Percentiles rank a stretch among this genome's conserved stretches.
phyloP scores from a whole-genome alignment of 92 coral and sea anemone genomes.

The Zoanthus gigantus region DNA sequence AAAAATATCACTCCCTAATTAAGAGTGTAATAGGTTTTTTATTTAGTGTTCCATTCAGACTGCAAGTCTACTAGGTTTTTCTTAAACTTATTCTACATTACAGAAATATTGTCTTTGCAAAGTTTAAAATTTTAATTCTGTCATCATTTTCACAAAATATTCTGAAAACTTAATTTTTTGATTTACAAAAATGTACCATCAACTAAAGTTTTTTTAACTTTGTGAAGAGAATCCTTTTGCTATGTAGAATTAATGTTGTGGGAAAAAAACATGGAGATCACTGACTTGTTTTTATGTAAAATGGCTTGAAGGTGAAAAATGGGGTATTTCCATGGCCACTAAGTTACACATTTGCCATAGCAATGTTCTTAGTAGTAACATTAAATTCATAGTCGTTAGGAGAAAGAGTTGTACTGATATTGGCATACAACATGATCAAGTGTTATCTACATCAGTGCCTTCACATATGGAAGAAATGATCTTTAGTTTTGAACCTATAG shows the following conservation, averaged over 20 bases:
- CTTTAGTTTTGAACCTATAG: conserved; percentile 1
- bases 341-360: not conserved
- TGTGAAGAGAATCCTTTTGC: conserved; percentile 12
- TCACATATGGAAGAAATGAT: not conserved
- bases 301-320: not conserved
- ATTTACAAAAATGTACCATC: conserved; percentile 9
- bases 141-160: conserved; percentile 1
- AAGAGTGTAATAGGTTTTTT: conserved; percentile 8
- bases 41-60: conserved; percentile 1
- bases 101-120: conserved; percentile 9
- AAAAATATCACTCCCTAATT: conserved; percentile 1
- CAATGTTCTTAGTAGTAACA: not conserved
- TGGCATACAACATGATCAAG: not conserved
- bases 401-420: not conserved
- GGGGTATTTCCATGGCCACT: not conserved
- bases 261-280: not conserved
- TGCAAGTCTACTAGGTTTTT: conserved; percentile 3
- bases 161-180: conserved; percentile 4
- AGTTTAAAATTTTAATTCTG: not conserved
- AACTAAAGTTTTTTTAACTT: not conserved
- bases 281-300: not conserved
- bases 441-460: not conserved
- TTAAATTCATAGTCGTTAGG: conserved; percentile 3
- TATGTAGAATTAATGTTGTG: not conserved
- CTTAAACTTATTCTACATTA: conserved; percentile 4